A percentile compares a stretch with the other conserved stretches of the same genome.
Evolutionary conservation across 2,888 invertebrate species (phyloP).

Genomic region (Caenorhabditis sp.): DNA sequence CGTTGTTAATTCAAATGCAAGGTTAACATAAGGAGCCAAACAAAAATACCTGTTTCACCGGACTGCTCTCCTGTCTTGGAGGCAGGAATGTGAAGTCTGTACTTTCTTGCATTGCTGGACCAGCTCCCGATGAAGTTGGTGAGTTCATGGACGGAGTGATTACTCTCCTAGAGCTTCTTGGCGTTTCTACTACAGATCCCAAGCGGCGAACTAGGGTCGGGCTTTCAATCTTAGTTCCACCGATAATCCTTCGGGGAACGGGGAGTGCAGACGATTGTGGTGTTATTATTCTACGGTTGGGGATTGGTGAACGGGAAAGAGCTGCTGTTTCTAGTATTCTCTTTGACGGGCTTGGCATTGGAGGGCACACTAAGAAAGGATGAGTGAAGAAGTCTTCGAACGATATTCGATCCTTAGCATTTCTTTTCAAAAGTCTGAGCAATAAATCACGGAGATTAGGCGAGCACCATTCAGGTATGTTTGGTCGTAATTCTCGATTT

Average conservation of each 20-base stretch:
- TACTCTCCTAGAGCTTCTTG: conserved; percentile 42
- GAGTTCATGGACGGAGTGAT: conserved; percentile 42
- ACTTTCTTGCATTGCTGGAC: conserved; percentile 77
- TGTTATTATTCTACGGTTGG: conserved; percentile 48
- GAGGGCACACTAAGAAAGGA: conserved; percentile 87
- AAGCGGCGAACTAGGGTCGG: conserved; percentile 36
- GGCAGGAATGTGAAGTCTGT: conserved; percentile 83
- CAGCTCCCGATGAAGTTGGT: conserved; percentile 52
- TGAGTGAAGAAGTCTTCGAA: conserved; percentile 97
- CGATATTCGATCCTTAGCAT: conserved; percentile 95
- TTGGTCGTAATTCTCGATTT: conserved; percentile 86
- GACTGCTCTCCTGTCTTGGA: conserved; percentile 72
- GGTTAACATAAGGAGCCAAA: no score
- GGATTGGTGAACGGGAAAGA: conserved; percentile 58
- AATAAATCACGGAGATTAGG: conserved; percentile 92
- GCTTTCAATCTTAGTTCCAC: conserved; percentile 23
- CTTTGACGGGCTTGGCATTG: conserved; percentile 73
- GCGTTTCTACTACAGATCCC: conserved; percentile 56
- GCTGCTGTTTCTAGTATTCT: conserved; percentile 71
- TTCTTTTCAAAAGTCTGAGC: conserved; percentile 89
- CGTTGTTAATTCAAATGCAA: not conserved
- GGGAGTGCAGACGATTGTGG: conserved; percentile 64
- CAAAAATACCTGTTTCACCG: conserved; percentile 81
- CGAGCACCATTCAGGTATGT: conserved; percentile 94
- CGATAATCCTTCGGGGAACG: conserved; percentile 54